Evolutionary conservation across 2,113 vertebrate species (phyloP), one percentile per base, ranked within the genome.

Genomic region (Electrona antarctica): DNA sequence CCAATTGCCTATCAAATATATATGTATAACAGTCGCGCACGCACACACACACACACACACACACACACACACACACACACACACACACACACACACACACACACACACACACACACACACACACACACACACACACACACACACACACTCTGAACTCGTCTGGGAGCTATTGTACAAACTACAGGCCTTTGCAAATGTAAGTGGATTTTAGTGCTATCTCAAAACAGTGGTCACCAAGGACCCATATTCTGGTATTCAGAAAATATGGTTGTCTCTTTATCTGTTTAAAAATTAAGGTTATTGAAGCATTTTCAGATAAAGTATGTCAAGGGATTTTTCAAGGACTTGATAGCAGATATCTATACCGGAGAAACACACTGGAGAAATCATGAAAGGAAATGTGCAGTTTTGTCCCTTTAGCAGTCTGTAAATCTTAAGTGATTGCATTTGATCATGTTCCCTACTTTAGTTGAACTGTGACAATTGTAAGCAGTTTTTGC

Each of bases 171-270:
- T 79, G 45, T 74, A 60, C 63, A 87, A 82, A 80, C 71, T 56
- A 50, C 80, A 64, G 64, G 78, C 82, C 77, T 79, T 77, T 89
- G 90, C 82, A 85, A 80, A 87, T 81, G 81, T 86, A 91, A 90
- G 87, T 73, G 28, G 74, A 86, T 84, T 89, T 81, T 75, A 73
- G 33, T 70, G 68, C 74, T 79, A 82, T 89, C 78, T 76, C 59
- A 78, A 82, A 78, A 83, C 80, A 87, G 74, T 82, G 82, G 85
- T 71, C 88, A 84, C 87, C n/a, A 69, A 89, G 87, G 88, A 89
- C 75, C 73, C 67, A 71, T 84, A 69, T 79, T 79, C 78, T 61
- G 64, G 70, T 85, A 78, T 85, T 91, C 85, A 86, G 77, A 87
- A 80, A 75, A 76, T 85, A 89, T 89, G 74, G 80, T 81, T 79